Base-by-base conservation (phyloP, 2,113 vertebrate genomes). In the Eurypyga helias region DNA sequence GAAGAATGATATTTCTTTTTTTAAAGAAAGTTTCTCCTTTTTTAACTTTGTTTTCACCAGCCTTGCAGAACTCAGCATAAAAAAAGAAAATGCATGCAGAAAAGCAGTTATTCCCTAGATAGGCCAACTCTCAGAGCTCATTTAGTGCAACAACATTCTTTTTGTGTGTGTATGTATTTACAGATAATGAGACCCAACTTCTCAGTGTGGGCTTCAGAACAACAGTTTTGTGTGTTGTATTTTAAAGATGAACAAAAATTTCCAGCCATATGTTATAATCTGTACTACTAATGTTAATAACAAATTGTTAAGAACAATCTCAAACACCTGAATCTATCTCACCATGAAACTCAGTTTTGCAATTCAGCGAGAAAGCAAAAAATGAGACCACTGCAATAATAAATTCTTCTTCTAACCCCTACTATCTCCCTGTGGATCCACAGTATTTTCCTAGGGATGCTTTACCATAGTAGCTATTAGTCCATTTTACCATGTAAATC, bases 291-390 rank as follows among this genome's bases (percentile, higher is more conserved):
- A 67, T 5, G 1, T 41, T n/a, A 80, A 15, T n/a, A 76, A 57
- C 11, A 91, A 81, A 29, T 31, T 23, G 13, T 24, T 73, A 78
- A 70, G 41, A 80, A 36, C 41, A 69, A 69, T 15, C 20, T 46
- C 55, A 80, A 33, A 16, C 21, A 36, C 26, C 29, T 25, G 43
- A 94, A 6, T 41, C 7, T 20, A 45, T 55, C 38, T 79, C 12
- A 83, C 25, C 17, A 24, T 29, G 14, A 83, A 90, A 69, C 21
- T 67, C 29, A 9, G 28, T n/a, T 82, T 79, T 77, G 36, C 15
- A 76, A 21, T 77, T 93, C 45, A 49, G 5, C 17, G 49, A 77
- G 58, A 91, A 91, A 88, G 80, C 7, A 28, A 91, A 80, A 58
- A 23, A 10, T 2, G 16, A 60, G 45, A 61, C 11, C 6, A 24